Evolutionary conservation across 2,888 invertebrate species (phyloP).

Genomic region (Halictus quadricinctus): DNA sequence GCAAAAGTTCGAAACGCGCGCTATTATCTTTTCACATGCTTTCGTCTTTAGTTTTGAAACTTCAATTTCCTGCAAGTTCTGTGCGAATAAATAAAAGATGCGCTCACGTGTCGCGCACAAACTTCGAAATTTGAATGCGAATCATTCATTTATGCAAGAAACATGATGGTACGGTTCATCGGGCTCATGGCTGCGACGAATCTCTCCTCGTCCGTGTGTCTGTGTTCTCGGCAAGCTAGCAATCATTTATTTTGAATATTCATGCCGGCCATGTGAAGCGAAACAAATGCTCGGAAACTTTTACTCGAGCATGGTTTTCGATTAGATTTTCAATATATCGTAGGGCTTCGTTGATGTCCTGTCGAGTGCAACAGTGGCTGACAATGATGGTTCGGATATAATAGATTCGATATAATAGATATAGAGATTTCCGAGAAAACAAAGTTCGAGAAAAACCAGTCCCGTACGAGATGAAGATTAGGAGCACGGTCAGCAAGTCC

Average conservation of each 20-base stretch:
- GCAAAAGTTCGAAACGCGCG: neutral
- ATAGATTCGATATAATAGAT: too few relatives aligned
- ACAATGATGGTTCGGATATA: neutral
- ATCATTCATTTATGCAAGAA: neutral
- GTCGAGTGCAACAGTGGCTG: neutral
- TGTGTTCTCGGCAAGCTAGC: neutral
- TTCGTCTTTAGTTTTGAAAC: neutral
- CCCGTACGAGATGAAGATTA: neutral
- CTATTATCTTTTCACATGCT: neutral
- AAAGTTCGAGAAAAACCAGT: neutral
- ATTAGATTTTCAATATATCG: neutral
- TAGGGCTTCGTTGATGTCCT: neutral
- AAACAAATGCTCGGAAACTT: neutral
- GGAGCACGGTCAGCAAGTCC: neutral
- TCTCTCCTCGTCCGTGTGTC: neutral
- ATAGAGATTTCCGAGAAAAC: neutral
- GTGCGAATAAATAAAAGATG: too few relatives aligned
- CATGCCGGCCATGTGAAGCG: neutral
- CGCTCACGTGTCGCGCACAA: neutral
- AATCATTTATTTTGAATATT: neutral
- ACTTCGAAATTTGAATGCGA: neutral
- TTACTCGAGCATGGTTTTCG: neutral
- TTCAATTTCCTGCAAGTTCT: neutral
- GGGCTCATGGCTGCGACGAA: neutral
- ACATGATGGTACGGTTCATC: neutral